Evolutionary conservation across 64 coral and sea anemone species (phyloP), one percentile per base, ranked within the genome.

Genomic region (Anthopleura sola): DNA sequence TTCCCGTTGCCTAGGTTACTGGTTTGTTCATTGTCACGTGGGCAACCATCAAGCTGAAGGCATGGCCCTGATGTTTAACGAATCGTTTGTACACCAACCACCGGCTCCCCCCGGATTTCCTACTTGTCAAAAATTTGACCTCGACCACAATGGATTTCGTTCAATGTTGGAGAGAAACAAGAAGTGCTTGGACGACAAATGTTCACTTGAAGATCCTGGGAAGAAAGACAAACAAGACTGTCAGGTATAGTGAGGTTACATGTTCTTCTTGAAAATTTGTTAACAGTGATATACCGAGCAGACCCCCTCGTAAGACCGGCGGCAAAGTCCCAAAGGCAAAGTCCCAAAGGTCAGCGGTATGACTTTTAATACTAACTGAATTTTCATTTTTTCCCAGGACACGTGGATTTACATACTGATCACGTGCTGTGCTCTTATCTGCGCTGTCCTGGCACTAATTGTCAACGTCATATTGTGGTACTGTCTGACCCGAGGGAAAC

Each of bases 1-100:
- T 75, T 26, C 6, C 14, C 33, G 53, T 6, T n/a, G 24, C 55
- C 71, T 58, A 89, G 87, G 92, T 47, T 83, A 86, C 36, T 93
- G 92, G 92, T 82, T 90, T 23, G 78, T 93, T 60, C 92, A 93
- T 56, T 93, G 92, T 82, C 92, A 93, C 87, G 82, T 75, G 68
- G 84, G 82, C 21, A 37, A 88, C 19, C 92, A 93, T 49, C 76
- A 82, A 31, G 28, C 68, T 5, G 87, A 90, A 18, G 92, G 92
- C 36, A 93, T 93, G 92, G 50, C 60, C 34, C 0, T 93, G 33
- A 89, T 93, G 28, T 71, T 93, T 7, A 90, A 94, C 49, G 68
- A 90, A 5, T 90, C 88, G 11, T 90, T 84, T 34, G 60, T 48
- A 8, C 24, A 75, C 24, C 88, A 90, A 24, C 81, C 81, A 15